These are phyloP conservation scores for Grallaria varia DNA, from an alignment of 2,113 vertebrate genomes.

Conservation along the genomic window DNA sequence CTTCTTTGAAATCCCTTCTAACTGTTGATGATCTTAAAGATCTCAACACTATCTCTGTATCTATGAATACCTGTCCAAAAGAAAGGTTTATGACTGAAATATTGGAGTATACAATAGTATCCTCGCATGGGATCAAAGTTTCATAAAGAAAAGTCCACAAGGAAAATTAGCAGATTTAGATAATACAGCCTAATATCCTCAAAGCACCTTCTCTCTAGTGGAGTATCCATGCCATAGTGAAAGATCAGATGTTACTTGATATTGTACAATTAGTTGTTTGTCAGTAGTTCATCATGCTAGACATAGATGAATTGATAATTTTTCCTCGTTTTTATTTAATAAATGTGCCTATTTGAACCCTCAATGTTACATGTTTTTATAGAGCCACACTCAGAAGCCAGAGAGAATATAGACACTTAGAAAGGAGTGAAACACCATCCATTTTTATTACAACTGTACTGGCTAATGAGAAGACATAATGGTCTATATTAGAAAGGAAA, in stretches of 20 bases:
- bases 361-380: background rate
- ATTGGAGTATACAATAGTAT: background rate
- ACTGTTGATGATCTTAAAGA: background rate
- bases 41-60: background rate
- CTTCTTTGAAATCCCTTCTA: background rate
- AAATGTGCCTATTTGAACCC: background rate
- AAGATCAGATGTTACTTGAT: background rate
- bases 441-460: background rate
- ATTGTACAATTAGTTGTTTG: background rate
- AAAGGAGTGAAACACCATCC: background rate
- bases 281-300: background rate
- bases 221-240: background rate
- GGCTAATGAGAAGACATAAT: background rate
- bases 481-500: slow-evolving; percentile 42
- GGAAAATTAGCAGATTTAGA: background rate
- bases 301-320: background rate
- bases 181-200: background rate
- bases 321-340: background rate
- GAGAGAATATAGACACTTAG: background rate
- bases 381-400: background rate
- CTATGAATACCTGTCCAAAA: background rate
- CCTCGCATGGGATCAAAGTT: background rate
- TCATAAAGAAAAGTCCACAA: background rate
- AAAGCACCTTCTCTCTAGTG: background rate
- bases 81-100: background rate